These are phyloP conservation scores for Oscheius sp. DNA, from an alignment of 2,888 invertebrate species.

Conservation along the genomic window DNA sequence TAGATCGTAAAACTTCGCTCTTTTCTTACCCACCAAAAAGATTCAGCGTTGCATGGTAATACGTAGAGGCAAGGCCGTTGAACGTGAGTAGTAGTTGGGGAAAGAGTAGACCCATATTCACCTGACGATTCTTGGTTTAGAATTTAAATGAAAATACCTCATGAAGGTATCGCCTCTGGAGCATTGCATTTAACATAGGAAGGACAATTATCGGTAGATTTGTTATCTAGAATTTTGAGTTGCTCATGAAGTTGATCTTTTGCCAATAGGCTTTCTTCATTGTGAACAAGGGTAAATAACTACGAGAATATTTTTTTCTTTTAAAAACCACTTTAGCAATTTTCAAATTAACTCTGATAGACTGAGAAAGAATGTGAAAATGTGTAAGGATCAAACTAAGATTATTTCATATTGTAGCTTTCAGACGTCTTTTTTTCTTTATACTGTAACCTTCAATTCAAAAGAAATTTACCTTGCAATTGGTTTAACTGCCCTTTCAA, in stretches of 20 bases:
- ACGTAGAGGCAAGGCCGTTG: constrained; percentile 67
- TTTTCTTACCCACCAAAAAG: constrained; percentile 67
- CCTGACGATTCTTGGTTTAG: constrained; percentile 23
- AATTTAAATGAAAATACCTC: constrained; percentile 11
- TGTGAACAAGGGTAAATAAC: too few species aligned
- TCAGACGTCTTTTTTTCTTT: background rate
- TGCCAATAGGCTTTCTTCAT: background rate
- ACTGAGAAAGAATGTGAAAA: too few species aligned
- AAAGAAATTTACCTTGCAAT: background rate
- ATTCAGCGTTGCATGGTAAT: constrained; percentile 67
- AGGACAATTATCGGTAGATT: constrained; percentile 67
- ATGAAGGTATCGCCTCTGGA: constrained; percentile 59
- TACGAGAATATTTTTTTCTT: too few species aligned
- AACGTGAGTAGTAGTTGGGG: constrained; percentile 51
- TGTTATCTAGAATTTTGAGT: constrained; percentile 49
- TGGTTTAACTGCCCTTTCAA: background rate
- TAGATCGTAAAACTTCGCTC: background rate
- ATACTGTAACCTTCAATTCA: background rate
- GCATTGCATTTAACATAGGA: constrained; percentile 61
- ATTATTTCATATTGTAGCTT: too few species aligned
- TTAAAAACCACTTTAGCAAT: too few species aligned
- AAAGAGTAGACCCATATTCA: constrained; percentile 47
- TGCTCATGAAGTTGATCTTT: background rate
- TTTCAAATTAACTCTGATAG: too few species aligned
- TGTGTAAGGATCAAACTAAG: background rate